Percentiles rank a stretch among this genome's conserved stretches.
Evolutionary conservation across 2,888 invertebrate species (phyloP).

Genomic region (Corbicula japonica): DNA sequence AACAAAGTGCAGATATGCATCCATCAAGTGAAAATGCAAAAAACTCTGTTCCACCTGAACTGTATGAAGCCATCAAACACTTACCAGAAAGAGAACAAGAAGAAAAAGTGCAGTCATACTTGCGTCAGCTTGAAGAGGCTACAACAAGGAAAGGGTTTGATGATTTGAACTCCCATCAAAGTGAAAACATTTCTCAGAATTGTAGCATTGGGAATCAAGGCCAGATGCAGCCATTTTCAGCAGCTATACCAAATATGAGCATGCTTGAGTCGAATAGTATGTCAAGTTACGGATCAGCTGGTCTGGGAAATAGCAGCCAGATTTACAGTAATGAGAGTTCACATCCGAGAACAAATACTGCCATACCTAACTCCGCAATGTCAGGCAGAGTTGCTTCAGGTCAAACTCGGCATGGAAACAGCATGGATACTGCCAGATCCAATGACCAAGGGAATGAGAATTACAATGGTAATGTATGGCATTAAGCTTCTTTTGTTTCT

Average conservation of each 20-base stretch:
- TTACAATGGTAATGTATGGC: too few species aligned
- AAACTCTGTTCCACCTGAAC: constrained; percentile 12
- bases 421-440: too few species aligned
- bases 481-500: too few species aligned
- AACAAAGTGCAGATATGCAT: constrained; percentile 12
- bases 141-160: background rate
- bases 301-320: too few species aligned
- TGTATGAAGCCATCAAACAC: constrained; percentile 17
- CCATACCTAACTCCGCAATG: too few species aligned
- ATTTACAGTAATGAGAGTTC: too few species aligned
- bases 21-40: constrained; percentile 1
- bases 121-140: background rate
- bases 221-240: background rate
- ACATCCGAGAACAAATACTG: too few species aligned
- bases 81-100: constrained; percentile 5
- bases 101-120: background rate
- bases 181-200: background rate
- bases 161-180: background rate
- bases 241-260: background rate
- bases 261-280: too few species aligned
- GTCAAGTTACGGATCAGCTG: background rate
- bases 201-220: background rate
- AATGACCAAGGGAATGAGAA: too few species aligned
- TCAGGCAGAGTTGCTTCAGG: too few species aligned
- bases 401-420: too few species aligned